Evolutionary conservation across 1,140 invertebrate species (phyloP).

Genomic region (Venustaconcha ellipsiformis): DNA sequence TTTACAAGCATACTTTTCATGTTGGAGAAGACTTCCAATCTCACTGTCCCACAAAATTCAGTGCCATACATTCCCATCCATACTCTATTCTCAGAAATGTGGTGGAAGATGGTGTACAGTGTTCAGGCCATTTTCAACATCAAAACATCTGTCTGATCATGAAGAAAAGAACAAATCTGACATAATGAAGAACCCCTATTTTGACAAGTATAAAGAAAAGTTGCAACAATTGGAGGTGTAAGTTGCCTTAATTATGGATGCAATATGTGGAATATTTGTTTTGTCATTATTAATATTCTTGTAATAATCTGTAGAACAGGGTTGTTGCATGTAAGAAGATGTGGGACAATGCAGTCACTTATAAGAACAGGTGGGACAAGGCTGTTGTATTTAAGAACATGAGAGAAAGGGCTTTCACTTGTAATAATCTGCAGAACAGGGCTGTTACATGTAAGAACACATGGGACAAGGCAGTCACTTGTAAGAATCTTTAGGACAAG

Average conservation of each 20-base stretch:
- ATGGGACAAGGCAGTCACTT: too few species aligned
- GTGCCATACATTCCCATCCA: conserved; percentile 9
- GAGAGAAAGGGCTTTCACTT: too few species aligned
- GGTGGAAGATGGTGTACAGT: conserved; percentile 11
- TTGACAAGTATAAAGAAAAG: conserved; percentile 40
- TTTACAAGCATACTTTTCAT: conserved; percentile 24
- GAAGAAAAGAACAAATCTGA: conserved; percentile 11
- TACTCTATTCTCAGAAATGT: conserved; percentile 14
- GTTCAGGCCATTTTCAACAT: conserved; percentile 5
- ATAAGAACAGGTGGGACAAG: too few species aligned
- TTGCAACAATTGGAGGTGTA: conserved; percentile 34
- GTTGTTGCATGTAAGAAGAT: too few species aligned
- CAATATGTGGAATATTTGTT: too few species aligned
- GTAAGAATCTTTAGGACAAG: too few species aligned
- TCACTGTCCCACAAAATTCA: conserved; percentile 11
- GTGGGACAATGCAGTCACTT: too few species aligned
- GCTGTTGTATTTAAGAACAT: too few species aligned
- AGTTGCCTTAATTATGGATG: conserved; percentile 1
- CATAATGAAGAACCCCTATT: conserved; percentile 36
- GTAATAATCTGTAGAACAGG: too few species aligned
- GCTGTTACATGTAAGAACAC: too few species aligned
- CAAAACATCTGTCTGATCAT: background rate
- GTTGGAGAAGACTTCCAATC: conserved; percentile 25
- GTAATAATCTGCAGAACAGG: too few species aligned
- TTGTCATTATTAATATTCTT: too few species aligned